phyloP scores from a whole-genome alignment of 1,140 invertebrate species.

The Melitaea cinxia region DNA sequence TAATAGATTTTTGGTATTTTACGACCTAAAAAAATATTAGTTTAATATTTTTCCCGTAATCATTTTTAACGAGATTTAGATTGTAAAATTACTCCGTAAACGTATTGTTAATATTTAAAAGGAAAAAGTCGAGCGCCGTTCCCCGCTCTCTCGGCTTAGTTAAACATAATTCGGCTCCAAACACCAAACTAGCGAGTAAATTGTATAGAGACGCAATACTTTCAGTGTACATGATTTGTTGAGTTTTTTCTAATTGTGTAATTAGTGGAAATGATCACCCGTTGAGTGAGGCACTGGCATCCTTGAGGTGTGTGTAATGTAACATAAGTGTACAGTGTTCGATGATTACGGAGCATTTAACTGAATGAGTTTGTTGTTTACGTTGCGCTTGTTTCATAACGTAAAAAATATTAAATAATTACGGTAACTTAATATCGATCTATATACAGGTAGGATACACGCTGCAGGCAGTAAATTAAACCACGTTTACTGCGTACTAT shows the following conservation, averaged over 20 bases:
- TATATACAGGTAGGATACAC: no score
- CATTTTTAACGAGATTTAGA: background rate
- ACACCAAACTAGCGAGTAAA: conserved; percentile 76
- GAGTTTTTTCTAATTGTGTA: conserved; percentile 60
- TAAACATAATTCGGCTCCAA: conserved; percentile 63
- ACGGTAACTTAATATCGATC: background rate
- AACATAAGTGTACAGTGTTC: conserved; percentile 54
- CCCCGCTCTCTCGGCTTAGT: conserved; percentile 46
- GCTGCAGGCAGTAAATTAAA: no score
- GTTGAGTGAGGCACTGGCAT: conserved; percentile 74
- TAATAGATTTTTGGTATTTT: background rate
- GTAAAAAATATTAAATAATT: background rate
- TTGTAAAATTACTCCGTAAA: background rate
- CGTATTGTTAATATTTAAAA: conserved; percentile 3
- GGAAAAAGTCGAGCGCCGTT: conserved; percentile 36
- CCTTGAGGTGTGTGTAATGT: conserved; percentile 36
- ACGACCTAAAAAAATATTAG: background rate
- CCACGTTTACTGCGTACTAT: no score
- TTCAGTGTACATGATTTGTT: conserved; percentile 75
- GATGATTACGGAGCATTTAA: conserved; percentile 64
- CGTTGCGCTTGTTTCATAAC: conserved; percentile 13
- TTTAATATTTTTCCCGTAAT: background rate
- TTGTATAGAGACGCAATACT: conserved; percentile 74
- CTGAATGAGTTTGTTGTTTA: conserved; percentile 26
- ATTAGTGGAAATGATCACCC: conserved; percentile 60